Base-by-base conservation (phyloP, 1,140 invertebrate genomes). In the Oryctes rhinoceros region DNA sequence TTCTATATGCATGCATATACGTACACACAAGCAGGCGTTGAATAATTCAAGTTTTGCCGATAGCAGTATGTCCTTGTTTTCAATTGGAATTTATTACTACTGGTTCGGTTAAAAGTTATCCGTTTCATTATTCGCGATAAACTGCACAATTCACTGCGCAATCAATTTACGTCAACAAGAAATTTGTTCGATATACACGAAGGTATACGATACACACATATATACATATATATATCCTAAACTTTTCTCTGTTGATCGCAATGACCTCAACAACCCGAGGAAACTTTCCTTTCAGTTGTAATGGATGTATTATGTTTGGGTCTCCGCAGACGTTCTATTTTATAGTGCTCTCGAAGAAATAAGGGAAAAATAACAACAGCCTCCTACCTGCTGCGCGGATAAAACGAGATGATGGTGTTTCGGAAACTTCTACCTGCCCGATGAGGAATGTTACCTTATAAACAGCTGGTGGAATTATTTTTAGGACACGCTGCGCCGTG, bases 401-500 rank as follows among this genome's bases (percentile, higher is more conserved):
- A 71, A 71, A 71, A 37, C 20, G 65, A 71, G 24, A 71, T 37
- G 65, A 71, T 9, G 53, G 53, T 62, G 65, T 24, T 71, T 71
- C 65, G 7, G 20, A 71, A 71, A 71, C 10, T 24, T 71, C 65
- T 71, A 71, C 65, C 65, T 71, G 65, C 65, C 24, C 35, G 20
- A 71, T 24, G 53, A 59, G 53, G 65, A 71, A 71, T 71, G 65
- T 71, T 71, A 71, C 35, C 65, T 71, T 24, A 71, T 71, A 71
- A 71, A 71, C 65, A 71, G 65, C 65, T 71, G 65, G 65, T 71
- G 13, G 20, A 71, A 37, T 35, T 71, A 71, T 71, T 35, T 71
- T 71, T 71, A 37, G 65, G 65, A 71, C 35, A 37, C 39, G 39
- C 20, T 30, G 65, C 20, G 10, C 11, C 13, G 65, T 15, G 24